Conservation (phyloP, 2,113 vertebrate genomes). For the Corythornis cristatus region DNA sequence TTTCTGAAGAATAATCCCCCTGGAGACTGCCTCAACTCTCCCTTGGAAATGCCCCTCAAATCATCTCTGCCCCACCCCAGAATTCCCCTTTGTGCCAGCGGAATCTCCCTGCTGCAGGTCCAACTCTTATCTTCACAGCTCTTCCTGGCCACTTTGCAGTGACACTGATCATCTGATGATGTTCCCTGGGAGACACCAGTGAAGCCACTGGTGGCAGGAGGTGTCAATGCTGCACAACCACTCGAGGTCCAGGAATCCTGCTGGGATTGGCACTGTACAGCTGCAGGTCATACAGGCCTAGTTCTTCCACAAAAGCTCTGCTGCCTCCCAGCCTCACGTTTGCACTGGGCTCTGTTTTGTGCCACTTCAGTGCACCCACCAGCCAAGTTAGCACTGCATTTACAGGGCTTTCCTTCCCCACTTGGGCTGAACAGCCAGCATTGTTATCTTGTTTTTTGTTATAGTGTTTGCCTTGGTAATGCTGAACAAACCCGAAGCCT, state of each 20-base stretch:
- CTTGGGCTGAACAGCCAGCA: neutral
- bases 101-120: neutral
- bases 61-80: neutral
- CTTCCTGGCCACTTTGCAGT: neutral
- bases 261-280: neutral
- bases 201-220: accelerated
- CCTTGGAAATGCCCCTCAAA: neutral
- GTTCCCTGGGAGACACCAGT: accelerated
- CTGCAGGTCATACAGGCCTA: neutral
- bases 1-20: accelerated
- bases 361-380: neutral
- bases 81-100: neutral
- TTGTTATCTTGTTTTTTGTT: neutral
- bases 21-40: neutral
- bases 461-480: constrained; percentile 2
- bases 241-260: too few species aligned
- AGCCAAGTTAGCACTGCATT: neutral
- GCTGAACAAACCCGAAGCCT: constrained; percentile 26
- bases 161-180: neutral
- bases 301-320: neutral
- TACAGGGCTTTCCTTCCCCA: neutral
- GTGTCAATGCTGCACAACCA: neutral
- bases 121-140: neutral
- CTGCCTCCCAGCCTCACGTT: neutral
- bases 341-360: neutral